Evolutionary conservation across 2,888 invertebrate species (phyloP), one percentile per base, ranked within the genome.

Genomic region (Platerodrilus igneus): DNA sequence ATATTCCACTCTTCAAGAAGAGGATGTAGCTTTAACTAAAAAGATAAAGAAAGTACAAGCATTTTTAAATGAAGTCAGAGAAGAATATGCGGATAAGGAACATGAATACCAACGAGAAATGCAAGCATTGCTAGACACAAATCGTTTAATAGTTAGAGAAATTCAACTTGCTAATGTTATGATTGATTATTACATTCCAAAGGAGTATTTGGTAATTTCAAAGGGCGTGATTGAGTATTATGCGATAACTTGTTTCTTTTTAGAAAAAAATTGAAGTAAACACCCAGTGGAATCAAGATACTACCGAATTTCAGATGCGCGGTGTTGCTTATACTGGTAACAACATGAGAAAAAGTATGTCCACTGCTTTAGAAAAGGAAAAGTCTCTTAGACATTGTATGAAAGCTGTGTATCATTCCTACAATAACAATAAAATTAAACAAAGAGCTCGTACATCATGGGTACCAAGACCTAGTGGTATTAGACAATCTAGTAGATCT

Each of bases 291-390:
- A 97, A 95, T 71, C 95, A 95, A 67, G 96, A 97, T 60, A 89
- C 95, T 18, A 96, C 96, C 18, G 97, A 99, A 68, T 99, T 96
- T 90, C 95, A 97, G 66, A 77, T 99, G 27, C 86, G 87, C 65
- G 96, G 96, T 67, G 94, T 99, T 4, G 97, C 97, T 0, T 99
- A 99, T 68, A 94, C 96, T 4, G 97, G 97, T 0, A 99, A 99
- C 71, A 99, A 99, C 64, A 96, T 97, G 93, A 76, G 86, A 41
- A 87, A 88, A 63, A 76, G 71, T 69, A 76, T 54, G 68, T 71
- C 11, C 65, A 70, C 20, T 56, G 68, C 36, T 66, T 67, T 43
- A 55, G 52, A 50, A 27, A 60, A 58, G 15, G 53, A 55, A 4
- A 50, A 55, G 4, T 52, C 57, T 2, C 55, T 63, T 13, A 52